Evolutionary conservation across 2,797 vertebrate genomes (phyloP).

Genomic region (Schizothorax lantsangensis): DNA sequence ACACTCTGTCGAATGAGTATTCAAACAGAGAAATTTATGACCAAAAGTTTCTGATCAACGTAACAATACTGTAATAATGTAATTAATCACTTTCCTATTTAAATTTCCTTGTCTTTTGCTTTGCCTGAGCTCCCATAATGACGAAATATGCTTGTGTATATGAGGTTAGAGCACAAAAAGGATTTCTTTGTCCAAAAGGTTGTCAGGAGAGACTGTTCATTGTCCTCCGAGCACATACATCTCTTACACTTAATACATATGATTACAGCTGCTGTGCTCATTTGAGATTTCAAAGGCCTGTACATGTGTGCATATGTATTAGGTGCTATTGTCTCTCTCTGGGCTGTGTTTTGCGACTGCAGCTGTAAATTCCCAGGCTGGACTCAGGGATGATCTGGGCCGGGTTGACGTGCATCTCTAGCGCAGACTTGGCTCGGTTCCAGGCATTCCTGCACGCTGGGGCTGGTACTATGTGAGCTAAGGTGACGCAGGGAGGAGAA

Average conservation of each 20-base stretch:
- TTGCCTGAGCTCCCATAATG: neutral
- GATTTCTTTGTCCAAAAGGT: constrained; percentile 16
- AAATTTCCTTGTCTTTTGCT: constrained; percentile 10
- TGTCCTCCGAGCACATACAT: constrained; percentile 11
- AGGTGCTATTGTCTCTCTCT: constrained; percentile 30
- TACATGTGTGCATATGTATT: neutral
- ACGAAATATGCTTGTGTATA: neutral
- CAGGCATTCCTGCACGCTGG: constrained; percentile 63
- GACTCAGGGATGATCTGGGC: constrained; percentile 46
- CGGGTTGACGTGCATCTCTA: constrained; percentile 40
- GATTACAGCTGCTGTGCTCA: constrained; percentile 4
- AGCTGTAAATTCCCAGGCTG: constrained; percentile 53
- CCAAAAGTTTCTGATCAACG: constrained; percentile 66
- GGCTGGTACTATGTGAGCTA: constrained; percentile 62
- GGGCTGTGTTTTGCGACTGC: constrained; percentile 28
- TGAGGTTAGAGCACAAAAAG: neutral
- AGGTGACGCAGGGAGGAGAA: constrained; percentile 56
- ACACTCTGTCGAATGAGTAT: constrained; percentile 76
- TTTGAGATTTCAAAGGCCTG: constrained; percentile 25
- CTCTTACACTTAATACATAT: constrained; percentile 25
- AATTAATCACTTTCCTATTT: constrained; percentile 18
- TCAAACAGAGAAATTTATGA: constrained; percentile 73
- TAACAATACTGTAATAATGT: neutral
- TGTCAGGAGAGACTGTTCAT: neutral
- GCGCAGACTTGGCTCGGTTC: constrained; percentile 51